These are phyloP conservation scores for Pholis gunnellus DNA, from an alignment of 2,113 vertebrate genomes.

Conservation along the genomic window DNA sequence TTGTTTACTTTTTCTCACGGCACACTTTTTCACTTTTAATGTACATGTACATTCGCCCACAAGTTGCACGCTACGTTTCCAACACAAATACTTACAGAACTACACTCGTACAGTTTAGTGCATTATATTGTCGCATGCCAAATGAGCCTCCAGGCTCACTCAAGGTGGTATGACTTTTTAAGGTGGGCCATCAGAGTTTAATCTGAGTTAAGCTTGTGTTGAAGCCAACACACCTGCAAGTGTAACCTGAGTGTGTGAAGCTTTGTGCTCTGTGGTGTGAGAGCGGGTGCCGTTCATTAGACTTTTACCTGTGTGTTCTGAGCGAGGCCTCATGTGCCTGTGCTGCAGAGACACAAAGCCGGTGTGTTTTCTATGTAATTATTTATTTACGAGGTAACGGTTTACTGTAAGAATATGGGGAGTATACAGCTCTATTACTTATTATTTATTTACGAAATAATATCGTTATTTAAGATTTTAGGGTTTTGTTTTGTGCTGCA, in stretches of 20 bases:
- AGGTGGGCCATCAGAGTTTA: neutral
- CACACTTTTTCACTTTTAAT: neutral
- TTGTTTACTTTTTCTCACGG: slow-evolving; percentile 31
- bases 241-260: neutral
- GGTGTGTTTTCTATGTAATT: neutral
- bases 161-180: neutral
- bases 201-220: neutral
- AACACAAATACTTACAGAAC: neutral
- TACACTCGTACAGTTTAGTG: neutral
- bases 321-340: neutral
- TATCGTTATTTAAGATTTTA: neutral
- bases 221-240: neutral
- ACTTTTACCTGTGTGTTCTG: neutral
- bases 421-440: neutral
- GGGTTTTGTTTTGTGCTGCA: neutral
- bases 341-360: neutral
- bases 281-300: neutral
- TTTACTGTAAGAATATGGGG: too few species aligned
- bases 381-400: neutral
- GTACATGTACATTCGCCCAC: neutral
- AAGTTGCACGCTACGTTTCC: neutral
- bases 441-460: neutral
- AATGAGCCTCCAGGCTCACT: neutral
- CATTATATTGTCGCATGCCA: neutral
- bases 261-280: neutral